Percentiles rank a stretch among this genome's conserved stretches.
phyloP scores from a whole-genome alignment of 1,140 invertebrate species.

The Watersipora subatra region DNA sequence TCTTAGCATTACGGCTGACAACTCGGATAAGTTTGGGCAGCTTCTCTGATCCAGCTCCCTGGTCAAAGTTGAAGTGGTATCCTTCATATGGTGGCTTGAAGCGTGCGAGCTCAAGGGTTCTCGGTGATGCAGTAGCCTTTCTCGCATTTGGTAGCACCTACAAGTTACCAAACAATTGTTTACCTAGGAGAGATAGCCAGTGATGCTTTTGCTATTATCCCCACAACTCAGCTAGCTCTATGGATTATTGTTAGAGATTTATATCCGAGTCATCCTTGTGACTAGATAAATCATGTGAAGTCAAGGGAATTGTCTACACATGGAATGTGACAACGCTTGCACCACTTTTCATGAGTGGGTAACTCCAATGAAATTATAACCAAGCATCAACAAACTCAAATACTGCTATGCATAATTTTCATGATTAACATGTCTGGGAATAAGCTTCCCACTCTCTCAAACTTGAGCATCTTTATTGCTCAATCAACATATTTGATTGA shows the following conservation, averaged over 20 bases:
- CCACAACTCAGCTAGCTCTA: neutral
- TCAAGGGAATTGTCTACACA: too few species aligned
- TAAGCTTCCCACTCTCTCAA: too few species aligned
- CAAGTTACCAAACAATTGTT: neutral
- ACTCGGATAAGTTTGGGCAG: conserved; percentile 15
- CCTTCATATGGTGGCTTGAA: conserved; percentile 22
- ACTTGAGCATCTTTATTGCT: too few species aligned
- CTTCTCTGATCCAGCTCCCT: conserved; percentile 2
- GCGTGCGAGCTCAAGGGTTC: conserved; percentile 23
- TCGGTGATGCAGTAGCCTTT: conserved; percentile 20
- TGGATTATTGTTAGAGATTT: neutral
- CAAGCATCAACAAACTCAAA: too few species aligned
- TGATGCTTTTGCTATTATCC: neutral
- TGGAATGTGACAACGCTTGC: too few species aligned
- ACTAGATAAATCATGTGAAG: too few species aligned
- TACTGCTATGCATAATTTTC: too few species aligned
- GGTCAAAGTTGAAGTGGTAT: conserved; percentile 20
- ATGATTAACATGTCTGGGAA: too few species aligned
- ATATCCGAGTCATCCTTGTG: too few species aligned
- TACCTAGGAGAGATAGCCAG: neutral
- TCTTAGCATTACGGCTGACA: conserved; percentile 20
- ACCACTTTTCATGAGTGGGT: too few species aligned
- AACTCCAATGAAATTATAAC: too few species aligned
- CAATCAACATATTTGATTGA: too few species aligned
- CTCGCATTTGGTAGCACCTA: conserved; percentile 22